These are phyloP conservation scores for Glossosoma conforme DNA, from an alignment of 1,140 invertebrate genomes.

Conservation along the genomic window DNA sequence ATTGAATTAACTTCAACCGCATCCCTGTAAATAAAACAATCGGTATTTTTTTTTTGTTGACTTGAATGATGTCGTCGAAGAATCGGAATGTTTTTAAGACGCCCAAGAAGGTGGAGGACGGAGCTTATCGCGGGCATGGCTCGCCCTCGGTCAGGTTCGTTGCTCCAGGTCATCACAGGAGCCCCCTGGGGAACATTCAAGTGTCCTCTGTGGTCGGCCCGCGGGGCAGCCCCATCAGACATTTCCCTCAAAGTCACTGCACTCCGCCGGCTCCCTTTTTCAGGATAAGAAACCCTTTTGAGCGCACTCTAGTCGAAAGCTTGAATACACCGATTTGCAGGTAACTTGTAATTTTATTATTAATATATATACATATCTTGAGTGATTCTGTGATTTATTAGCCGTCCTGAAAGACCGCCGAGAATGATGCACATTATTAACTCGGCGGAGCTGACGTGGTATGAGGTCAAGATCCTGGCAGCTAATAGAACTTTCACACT, in stretches of 20 bases:
- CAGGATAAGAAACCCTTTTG: constrained; percentile 45
- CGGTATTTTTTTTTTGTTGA: not conserved
- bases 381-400: too few species aligned
- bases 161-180: constrained; percentile 1
- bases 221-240: constrained; percentile 11
- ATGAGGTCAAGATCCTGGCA: too few species aligned
- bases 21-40: constrained; percentile 14
- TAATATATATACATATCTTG: constrained; percentile 9
- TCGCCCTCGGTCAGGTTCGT: constrained; percentile 10
- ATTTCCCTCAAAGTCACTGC: constrained; percentile 12
- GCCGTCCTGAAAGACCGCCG: too few species aligned
- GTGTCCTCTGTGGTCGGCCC: constrained; percentile 11
- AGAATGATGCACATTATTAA: not conserved
- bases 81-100: constrained; percentile 10
- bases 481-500: too few species aligned
- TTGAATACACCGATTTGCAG: constrained; percentile 48
- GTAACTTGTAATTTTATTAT: constrained; percentile 31
- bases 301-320: constrained; percentile 44
- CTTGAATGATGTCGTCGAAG: constrained; percentile 13
- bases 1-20: constrained; percentile 8
- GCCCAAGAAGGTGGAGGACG: constrained; percentile 2
- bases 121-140: not conserved
- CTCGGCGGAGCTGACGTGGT: too few species aligned
- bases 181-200: constrained; percentile 18
- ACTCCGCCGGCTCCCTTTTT: constrained; percentile 42